Percentiles rank a stretch among this genome's conserved stretches.
phyloP scores from a whole-genome alignment of 2,888 invertebrate species.

The Caenorhabditis plicata region DNA sequence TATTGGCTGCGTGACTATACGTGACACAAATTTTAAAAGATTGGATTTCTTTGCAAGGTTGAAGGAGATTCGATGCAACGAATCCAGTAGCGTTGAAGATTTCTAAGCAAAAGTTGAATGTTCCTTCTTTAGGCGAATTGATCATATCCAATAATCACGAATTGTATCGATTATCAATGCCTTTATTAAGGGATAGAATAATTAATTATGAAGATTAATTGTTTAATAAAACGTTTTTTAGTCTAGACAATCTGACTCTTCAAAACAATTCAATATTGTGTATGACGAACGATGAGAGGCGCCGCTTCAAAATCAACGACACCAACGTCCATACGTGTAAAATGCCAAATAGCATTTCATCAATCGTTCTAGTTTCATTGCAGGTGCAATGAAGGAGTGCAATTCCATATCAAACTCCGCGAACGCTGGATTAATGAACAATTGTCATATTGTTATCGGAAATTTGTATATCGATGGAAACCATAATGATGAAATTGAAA shows the following conservation, averaged over 20 bases:
- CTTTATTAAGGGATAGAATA: constrained; percentile 15
- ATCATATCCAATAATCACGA: constrained; percentile 21
- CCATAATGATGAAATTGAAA: constrained; percentile 17
- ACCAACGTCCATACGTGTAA: too few species aligned
- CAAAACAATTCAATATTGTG: constrained; percentile 27
- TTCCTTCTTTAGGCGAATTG: constrained; percentile 18
- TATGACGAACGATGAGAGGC: constrained; percentile 13
- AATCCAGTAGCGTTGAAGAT: too few species aligned
- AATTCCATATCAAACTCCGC: constrained; percentile 6
- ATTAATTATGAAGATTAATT: constrained; percentile 1
- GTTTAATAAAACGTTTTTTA: not conserved
- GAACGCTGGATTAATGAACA: constrained; percentile 21
- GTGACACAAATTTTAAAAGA: constrained; percentile 11
- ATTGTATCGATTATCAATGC: constrained; percentile 27
- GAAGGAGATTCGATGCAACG: too few species aligned
- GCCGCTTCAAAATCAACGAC: constrained; percentile 1
- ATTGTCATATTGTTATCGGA: constrained; percentile 20
- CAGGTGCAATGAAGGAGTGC: constrained; percentile 25
- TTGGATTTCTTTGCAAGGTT: constrained; percentile 32
- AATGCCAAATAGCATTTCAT: not conserved
- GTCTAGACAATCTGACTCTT: constrained; percentile 23
- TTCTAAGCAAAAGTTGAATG: too few species aligned
- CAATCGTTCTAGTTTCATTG: not conserved
- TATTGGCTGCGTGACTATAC: constrained; percentile 22
- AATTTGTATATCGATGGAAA: constrained; percentile 24